These are phyloP conservation scores for Myanophis thanlyinensis DNA, from an alignment of 2,113 vertebrate species.

Conservation along the genomic window DNA sequence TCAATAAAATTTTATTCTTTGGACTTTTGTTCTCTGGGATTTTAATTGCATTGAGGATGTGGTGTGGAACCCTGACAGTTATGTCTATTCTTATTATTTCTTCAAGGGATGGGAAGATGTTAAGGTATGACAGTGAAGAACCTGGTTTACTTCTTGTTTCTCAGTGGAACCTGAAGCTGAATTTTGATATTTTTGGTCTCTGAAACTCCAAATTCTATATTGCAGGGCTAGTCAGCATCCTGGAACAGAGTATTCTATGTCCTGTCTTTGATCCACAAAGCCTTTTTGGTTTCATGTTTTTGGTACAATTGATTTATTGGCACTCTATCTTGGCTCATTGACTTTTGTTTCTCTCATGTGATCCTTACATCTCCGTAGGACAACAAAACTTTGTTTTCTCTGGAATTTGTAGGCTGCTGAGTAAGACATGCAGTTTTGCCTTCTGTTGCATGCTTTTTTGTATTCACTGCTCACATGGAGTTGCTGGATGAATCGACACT, in stretches of 20 bases:
- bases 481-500: slow-evolving; percentile 1
- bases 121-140: not conserved
- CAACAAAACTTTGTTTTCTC: not conserved
- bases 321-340: not conserved
- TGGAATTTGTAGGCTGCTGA: slow-evolving; percentile 14
- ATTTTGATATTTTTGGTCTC: not conserved
- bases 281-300: not conserved
- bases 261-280: not conserved
- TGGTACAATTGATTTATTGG: not conserved
- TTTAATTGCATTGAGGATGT: too few relatives aligned
- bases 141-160: not conserved
- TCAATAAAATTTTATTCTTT: too few relatives aligned
- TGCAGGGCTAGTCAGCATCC: not conserved
- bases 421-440: slow-evolving; percentile 14
- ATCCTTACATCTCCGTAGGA: not conserved
- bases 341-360: not conserved
- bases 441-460: slow-evolving; percentile 25
- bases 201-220: not conserved
- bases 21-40: too few relatives aligned
- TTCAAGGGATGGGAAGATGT: not conserved
- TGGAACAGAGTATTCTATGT: not conserved
- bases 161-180: not conserved
- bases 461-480: not conserved
- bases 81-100: not conserved
- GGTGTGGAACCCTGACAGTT: too few relatives aligned